A percentile compares a stretch with the other conserved stretches of the same genome.
These are phyloP conservation scores for Ceraclea dissimilis DNA, from an alignment of 2,888 invertebrate genomes.

Conservation along the genomic window DNA sequence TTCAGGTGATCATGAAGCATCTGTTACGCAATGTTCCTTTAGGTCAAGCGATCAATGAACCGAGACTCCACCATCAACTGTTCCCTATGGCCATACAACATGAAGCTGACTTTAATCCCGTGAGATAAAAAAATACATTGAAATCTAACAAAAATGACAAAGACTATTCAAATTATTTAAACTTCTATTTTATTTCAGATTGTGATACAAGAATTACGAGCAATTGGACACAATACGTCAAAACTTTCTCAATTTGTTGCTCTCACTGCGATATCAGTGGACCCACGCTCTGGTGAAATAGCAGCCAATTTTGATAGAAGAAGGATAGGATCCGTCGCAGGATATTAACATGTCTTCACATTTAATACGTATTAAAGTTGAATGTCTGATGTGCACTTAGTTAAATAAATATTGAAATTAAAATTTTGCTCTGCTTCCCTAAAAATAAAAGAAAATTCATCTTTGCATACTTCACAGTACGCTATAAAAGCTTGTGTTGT, in stretches of 20 bases:
- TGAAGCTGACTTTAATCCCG: slow-evolving; percentile 55
- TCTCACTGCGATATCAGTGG: slow-evolving; percentile 47
- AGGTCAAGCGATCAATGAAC: slow-evolving; percentile 58
- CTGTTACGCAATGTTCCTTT: slow-evolving; percentile 58
- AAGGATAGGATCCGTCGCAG: slow-evolving; percentile 45
- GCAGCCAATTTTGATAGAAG: slow-evolving; percentile 41
- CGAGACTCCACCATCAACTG: slow-evolving; percentile 82
- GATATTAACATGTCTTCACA: too few species aligned
- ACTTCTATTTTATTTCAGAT: slow-evolving; percentile 29
- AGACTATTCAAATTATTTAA: background rate
- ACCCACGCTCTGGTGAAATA: slow-evolving; percentile 34
- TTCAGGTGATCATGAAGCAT: slow-evolving; percentile 57
- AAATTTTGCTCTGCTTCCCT: too few species aligned
- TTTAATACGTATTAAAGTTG: too few species aligned
- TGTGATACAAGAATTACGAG: slow-evolving; percentile 40
- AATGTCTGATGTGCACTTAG: too few species aligned
- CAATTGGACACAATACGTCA: slow-evolving; percentile 46
- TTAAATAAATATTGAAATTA: too few species aligned
- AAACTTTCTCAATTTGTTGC: slow-evolving; percentile 54
- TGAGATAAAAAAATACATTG: slow-evolving; percentile 31
- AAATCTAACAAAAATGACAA: too few species aligned
- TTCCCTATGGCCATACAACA: slow-evolving; percentile 64
- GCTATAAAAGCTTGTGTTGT: too few species aligned
- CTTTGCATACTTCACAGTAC: too few species aligned
- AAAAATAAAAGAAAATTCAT: too few species aligned